phyloP scores from a whole-genome alignment of 2,113 vertebrate species.

The Jacana jacana region DNA sequence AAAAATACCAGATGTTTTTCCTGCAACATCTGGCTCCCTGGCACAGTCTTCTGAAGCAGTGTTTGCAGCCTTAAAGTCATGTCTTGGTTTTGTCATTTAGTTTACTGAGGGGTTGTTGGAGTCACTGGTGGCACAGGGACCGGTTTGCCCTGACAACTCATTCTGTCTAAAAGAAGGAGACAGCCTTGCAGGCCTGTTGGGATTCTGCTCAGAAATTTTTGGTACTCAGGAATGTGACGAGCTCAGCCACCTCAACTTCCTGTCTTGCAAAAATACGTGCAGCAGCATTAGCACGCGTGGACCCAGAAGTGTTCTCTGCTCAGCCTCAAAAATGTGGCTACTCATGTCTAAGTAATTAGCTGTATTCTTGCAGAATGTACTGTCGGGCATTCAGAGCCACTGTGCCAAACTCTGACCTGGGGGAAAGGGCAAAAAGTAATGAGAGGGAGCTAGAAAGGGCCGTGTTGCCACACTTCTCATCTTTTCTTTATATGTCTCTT shows the following conservation, averaged over 20 bases:
- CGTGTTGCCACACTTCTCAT: neutral
- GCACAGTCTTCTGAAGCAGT: conserved; percentile 36
- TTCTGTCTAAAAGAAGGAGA: conserved; percentile 3
- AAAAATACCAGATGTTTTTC: conserved; percentile 43
- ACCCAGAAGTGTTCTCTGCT: conserved; percentile 26
- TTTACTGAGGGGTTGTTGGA: conserved; percentile 12
- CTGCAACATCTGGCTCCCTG: conserved; percentile 59
- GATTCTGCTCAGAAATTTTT: neutral
- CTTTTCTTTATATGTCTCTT: neutral
- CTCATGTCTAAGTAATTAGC: conserved; percentile 30
- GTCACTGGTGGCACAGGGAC: neutral
- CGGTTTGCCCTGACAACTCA: neutral
- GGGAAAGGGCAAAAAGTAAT: neutral
- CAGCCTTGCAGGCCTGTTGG: neutral
- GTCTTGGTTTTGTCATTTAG: conserved; percentile 57
- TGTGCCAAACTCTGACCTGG: conserved; percentile 9
- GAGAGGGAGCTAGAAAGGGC: neutral
- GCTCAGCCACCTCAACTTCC: conserved; percentile 63
- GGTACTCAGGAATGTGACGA: conserved; percentile 50
- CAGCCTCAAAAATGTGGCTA: conserved; percentile 22
- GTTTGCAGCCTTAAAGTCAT: conserved; percentile 29
- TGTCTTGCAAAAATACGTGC: conserved; percentile 35
- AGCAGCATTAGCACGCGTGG: neutral
- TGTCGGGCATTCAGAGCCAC: neutral
- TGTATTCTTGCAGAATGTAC: conserved; percentile 7